Conservation (phyloP, 2,888 invertebrate species). For the Pyrgus malvae region DNA sequence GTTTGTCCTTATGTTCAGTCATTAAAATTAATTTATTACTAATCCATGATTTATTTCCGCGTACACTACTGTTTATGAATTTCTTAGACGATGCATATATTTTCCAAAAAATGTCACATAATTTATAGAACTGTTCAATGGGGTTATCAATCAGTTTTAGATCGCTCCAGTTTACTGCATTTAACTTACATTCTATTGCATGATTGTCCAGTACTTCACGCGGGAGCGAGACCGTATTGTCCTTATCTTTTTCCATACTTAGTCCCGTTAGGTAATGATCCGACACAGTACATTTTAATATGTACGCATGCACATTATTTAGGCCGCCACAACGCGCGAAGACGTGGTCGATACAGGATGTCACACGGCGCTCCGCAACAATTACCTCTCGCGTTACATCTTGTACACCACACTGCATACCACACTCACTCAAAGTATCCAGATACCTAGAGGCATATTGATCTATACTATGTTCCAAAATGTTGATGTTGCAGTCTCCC, state of each 20-base stretch:
- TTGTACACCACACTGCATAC: not conserved
- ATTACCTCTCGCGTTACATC: not conserved
- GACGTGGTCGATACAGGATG: not conserved
- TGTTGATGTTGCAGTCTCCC: not conserved
- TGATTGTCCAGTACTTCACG: not conserved
- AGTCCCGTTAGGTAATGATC: not conserved
- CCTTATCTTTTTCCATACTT: not conserved
- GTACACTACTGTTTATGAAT: not conserved
- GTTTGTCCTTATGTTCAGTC: not conserved
- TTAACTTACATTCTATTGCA: not conserved
- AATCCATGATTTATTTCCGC: not conserved
- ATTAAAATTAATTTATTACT: not conserved
- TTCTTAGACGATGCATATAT: not conserved
- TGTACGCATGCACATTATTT: not conserved
- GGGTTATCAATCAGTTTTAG: not conserved
- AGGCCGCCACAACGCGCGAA: not conserved
- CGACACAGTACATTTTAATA: not conserved
- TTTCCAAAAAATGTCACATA: not conserved
- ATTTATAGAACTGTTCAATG: not conserved
- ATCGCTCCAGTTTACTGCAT: not conserved
- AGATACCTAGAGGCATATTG: not conserved
- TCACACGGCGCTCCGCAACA: not conserved
- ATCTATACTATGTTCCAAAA: not conserved
- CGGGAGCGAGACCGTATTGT: too few relatives aligned
- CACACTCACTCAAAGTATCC: not conserved